Evolutionary conservation across 2,113 vertebrate genomes (phyloP), one percentile per base, ranked within the genome.

Genomic region (Gopherus flavomarginatus): DNA sequence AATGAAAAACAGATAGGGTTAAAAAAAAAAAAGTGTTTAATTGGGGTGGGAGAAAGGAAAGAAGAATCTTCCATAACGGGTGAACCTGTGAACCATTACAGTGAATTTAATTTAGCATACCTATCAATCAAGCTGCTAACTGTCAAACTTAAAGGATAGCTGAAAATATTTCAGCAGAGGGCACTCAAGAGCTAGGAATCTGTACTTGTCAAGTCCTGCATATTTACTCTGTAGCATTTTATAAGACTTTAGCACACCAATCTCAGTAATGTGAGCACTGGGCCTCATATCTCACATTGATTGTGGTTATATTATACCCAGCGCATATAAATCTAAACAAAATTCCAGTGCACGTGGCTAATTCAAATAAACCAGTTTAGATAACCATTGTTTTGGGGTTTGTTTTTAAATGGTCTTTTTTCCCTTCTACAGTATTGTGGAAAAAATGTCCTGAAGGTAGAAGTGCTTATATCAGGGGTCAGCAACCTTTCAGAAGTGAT

Each of bases 241-340:
- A 94, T 98, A 98, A 98, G 98, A 97, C 98, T 97, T 65, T 62
- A 96, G 98, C 98, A 97, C 98, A 99, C 99, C 98, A 99, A 99
- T 99, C 99, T 99, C 95, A 11, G 98, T 99, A 99, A 99, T 98
- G 98, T 54, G 98, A 98, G 98, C 98, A 21, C 98, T 85, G 98
- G 98, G 99, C 98, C 98, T 97, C 99, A 97, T 99, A 99, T 98
- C 98, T 99, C 99, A 99, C 97, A 29, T 90, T 98, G 99, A 99
- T 99, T 97, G 99, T 97, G 94, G 97, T 98, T 98, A 97, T 98
- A 98, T 98, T 99, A 98, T 98, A 94, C 98, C 98, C 97, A 97
- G 97, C 97, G 96, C 98, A 91, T 83, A 98, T 99, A 98, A 98
- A 99, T 99, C 98, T 97, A 98, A 98, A 97, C 98, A 96, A 98